Conservation (phyloP, 2,888 invertebrate genomes). For the Campoplex nolae region DNA sequence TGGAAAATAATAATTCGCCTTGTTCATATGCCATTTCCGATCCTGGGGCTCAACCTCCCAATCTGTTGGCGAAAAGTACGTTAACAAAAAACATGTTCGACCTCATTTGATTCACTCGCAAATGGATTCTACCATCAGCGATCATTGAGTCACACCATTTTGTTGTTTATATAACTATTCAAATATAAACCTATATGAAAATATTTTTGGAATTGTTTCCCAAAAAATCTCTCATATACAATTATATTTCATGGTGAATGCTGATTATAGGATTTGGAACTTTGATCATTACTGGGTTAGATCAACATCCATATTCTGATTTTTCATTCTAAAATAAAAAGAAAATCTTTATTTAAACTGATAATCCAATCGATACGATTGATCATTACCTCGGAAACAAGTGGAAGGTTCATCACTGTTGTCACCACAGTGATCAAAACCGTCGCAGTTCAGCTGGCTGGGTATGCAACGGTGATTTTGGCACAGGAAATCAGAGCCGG, state of each 20-base stretch:
- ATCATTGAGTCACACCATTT: neutral
- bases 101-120: too few species aligned
- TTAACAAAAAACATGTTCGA: neutral
- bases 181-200: too few species aligned
- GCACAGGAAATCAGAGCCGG: constrained; percentile 89
- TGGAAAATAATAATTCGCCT: constrained; percentile 90
- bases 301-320: neutral
- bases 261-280: too few species aligned
- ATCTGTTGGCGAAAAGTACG: constrained; percentile 79
- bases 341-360: neutral
- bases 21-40: constrained; percentile 88
- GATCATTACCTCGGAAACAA: constrained; percentile 85
- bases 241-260: too few species aligned
- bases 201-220: too few species aligned
- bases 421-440: constrained; percentile 92
- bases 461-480: constrained; percentile 90
- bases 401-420: constrained; percentile 89
- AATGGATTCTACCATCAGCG: neutral
- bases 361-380: neutral
- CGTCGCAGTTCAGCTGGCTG: constrained; percentile 89
- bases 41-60: constrained; percentile 86
- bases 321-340: neutral
- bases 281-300: neutral
- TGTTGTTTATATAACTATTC: too few species aligned
- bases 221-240: too few species aligned